Evolutionary conservation across 2,113 vertebrate species (phyloP).

Genomic region (Dunckerocampus dactyliophorus): DNA sequence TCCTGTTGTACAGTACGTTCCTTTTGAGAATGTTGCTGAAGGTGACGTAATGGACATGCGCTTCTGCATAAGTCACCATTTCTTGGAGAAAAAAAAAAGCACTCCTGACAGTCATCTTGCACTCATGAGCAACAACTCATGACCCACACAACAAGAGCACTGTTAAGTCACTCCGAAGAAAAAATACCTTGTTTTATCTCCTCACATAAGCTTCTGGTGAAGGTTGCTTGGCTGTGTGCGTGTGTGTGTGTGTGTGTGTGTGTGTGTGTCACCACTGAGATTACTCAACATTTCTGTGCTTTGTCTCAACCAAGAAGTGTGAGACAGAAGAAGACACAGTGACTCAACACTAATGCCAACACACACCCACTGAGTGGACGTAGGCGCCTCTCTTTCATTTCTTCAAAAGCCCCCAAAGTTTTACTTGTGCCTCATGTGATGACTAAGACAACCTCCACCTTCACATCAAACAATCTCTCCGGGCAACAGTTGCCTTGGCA

Average conservation of each 20-base stretch:
- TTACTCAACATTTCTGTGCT: slow-evolving; percentile 6
- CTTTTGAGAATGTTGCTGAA: not conserved
- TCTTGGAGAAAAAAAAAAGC: not conserved
- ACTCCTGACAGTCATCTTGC: slow-evolving; percentile 20
- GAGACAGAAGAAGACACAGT: slow-evolving; percentile 14
- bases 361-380: slow-evolving; percentile 18
- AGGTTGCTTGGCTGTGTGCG: slow-evolving; percentile 8
- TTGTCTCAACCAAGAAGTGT: not conserved
- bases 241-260: slow-evolving; percentile 11
- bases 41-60: not conserved
- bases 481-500: slow-evolving; percentile 55
- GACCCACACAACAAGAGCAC: slow-evolving; percentile 36
- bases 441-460: not conserved
- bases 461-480: slow-evolving; percentile 25
- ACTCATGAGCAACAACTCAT: slow-evolving; percentile 14
- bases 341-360: slow-evolving; percentile 44
- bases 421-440: not conserved
- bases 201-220: slow-evolving; percentile 29
- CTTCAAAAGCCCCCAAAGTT: slow-evolving; percentile 37
- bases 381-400: slow-evolving; percentile 28
- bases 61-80: slow-evolving; percentile 6
- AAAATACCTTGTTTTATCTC: slow-evolving; percentile 1
- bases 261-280: not conserved
- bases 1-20: slow-evolving; percentile 67
- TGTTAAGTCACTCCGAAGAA: slow-evolving; percentile 6